phyloP scores from a whole-genome alignment of 2,888 invertebrate genomes.

The Scrobipalpa costella region DNA sequence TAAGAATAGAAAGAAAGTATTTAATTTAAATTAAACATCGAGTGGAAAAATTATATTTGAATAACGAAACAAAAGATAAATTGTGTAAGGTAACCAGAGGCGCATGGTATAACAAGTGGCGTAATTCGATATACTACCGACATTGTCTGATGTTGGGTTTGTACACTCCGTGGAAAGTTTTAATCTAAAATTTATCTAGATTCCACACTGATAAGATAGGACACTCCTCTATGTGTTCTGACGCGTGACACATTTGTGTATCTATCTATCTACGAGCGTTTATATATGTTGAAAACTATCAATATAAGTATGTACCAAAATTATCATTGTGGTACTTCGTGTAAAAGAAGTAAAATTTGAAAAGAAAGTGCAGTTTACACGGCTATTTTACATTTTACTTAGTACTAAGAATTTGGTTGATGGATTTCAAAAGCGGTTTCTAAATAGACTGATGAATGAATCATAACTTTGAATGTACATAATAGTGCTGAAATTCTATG shows the following conservation, averaged over 20 bases:
- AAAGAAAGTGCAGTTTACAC: too few relatives aligned
- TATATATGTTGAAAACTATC: slow-evolving; percentile 10
- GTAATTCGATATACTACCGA: slow-evolving; percentile 37
- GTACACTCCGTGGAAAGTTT: slow-evolving; percentile 60
- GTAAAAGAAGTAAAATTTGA: too few relatives aligned
- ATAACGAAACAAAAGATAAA: slow-evolving; percentile 9
- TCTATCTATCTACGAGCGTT: slow-evolving; percentile 44
- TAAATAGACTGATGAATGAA: background rate
- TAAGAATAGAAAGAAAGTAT: background rate
- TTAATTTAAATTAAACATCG: background rate
- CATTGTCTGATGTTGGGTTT: background rate
- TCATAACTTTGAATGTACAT: background rate
- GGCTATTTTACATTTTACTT: background rate
- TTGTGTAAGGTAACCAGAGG: slow-evolving; percentile 26
- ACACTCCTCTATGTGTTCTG: slow-evolving; percentile 49
- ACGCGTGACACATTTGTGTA: slow-evolving; percentile 59
- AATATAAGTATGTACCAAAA: background rate
- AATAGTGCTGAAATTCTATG: background rate
- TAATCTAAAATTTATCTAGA: slow-evolving; percentile 61
- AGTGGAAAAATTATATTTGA: background rate
- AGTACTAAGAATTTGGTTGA: background rate
- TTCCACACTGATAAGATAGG: slow-evolving; percentile 69
- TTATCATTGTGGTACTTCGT: too few relatives aligned
- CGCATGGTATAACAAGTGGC: slow-evolving; percentile 40
- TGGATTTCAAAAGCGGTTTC: background rate